phyloP scores from a whole-genome alignment of 2,888 invertebrate genomes.

The Aporophyla lueneburgensis region DNA sequence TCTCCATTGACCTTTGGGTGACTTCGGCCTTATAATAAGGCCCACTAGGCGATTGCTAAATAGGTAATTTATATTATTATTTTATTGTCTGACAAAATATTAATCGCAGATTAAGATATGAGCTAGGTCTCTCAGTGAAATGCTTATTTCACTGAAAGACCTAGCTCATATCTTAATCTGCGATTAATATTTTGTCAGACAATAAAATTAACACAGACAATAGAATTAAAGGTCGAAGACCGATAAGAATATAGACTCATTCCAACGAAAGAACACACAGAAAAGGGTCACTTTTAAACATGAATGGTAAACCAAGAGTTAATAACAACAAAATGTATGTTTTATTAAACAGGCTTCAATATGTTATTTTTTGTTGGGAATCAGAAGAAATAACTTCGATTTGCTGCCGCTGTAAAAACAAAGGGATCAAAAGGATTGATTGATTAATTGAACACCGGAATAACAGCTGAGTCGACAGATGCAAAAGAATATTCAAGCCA shows the following conservation, averaged over 20 bases:
- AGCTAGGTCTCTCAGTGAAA: background rate
- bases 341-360: background rate
- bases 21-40: too few species aligned
- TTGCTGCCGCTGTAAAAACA: constrained; percentile 1
- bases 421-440: constrained; percentile 24
- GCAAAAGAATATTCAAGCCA: background rate
- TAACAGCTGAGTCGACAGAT: background rate
- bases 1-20: too few species aligned
- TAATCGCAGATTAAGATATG: background rate
- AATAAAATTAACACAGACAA: too few species aligned
- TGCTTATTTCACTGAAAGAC: too few species aligned
- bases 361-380: constrained; percentile 8
- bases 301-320: background rate
- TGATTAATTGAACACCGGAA: constrained; percentile 15
- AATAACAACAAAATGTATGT: constrained; percentile 7
- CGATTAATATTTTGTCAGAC: too few species aligned
- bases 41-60: too few species aligned
- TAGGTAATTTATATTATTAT: background rate
- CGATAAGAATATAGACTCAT: background rate
- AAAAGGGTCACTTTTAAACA: background rate
- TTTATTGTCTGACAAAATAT: background rate
- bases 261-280: background rate
- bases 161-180: too few species aligned
- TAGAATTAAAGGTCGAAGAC: background rate
- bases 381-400: constrained; percentile 10